Base-by-base conservation (phyloP, 2,797 vertebrate genomes). In the Cirrhinus molitorella region DNA sequence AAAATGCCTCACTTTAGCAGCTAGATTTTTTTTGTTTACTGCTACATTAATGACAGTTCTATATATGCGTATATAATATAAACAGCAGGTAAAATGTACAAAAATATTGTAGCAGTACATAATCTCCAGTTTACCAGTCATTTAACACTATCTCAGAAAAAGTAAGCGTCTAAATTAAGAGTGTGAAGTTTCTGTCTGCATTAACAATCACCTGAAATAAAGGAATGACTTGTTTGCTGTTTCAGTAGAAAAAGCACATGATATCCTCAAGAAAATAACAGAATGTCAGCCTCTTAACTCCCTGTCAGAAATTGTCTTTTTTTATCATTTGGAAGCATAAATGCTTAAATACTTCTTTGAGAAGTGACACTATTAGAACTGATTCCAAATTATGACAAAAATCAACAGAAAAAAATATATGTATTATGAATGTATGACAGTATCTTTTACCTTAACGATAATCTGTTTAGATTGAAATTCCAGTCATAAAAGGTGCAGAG, bases 101-200 rank as follows among this genome's bases (percentile, higher is more conserved):
- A 37, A 37, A 37, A 37, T 37, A 37, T 37, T 37, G 37, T 37
- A 37, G 37, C 37, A 43, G 8, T 43, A 43, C 34, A 49, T 68
- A 19, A 73, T 73, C 51, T 73, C 11, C 12, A 23, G n/a, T 12
- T 23, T 16, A 31, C 12, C 13, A 37, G 28, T 55, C 23, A 21
- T n/a, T 51, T 6, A 65, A 43, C 12, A 11, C 6, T 23, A 12
- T 31, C 25, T 28, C 57, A 57, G 13, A 7, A 14, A 51, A 34
- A 59, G 14, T 2, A 34, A 43, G 10, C 2, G 40, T 2, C 53
- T 59, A 59, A 59, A 59, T 3, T 0, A 43, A 23, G 12, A 9
- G 5, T 4, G 23, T 19, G 91, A 90, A 90, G 92, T 91, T 91
- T 92, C 92, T 93, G 88, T 74, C 93, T 94, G 92, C 93, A 93